Conservation (phyloP, 2,888 invertebrate genomes). For the Orthonychiurus folsomi region DNA sequence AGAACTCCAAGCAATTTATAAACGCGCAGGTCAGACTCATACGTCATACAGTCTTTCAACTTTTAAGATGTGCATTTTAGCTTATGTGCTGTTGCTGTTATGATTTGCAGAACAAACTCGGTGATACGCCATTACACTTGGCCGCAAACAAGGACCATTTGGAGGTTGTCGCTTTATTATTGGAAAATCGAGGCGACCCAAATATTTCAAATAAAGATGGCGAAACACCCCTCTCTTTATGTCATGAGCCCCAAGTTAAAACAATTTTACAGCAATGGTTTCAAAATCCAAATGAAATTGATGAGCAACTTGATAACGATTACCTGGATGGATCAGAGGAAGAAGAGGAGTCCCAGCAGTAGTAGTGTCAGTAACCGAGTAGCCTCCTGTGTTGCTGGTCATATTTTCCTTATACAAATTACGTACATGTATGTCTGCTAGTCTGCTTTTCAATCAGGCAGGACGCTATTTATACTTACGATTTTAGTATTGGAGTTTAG, state of each 20-base stretch:
- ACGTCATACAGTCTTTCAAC: neutral
- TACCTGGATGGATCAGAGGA: constrained; percentile 22
- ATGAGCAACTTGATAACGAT: constrained; percentile 12
- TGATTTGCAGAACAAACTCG: constrained; percentile 53
- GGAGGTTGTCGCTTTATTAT: constrained; percentile 49
- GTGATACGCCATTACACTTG: constrained; percentile 56
- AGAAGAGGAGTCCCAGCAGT: constrained; percentile 12
- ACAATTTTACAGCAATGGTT: constrained; percentile 41
- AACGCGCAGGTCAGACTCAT: constrained; percentile 24
- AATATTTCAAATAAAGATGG: constrained; percentile 50
- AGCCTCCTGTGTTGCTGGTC: no score
- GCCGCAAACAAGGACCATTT: constrained; percentile 55
- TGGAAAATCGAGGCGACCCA: constrained; percentile 50
- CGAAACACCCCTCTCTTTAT: constrained; percentile 50
- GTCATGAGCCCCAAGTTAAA: constrained; percentile 47
- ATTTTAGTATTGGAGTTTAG: neutral
- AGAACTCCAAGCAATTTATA: constrained; percentile 24
- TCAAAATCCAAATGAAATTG: constrained; percentile 19
- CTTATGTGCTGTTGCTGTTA: no score
- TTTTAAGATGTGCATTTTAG: no score
- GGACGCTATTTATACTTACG: no score
- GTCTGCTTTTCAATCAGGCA: no score
- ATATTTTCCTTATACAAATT: no score
- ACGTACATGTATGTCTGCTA: no score
- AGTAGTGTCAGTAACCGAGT: no score